phyloP scores from a whole-genome alignment of 1,140 invertebrate genomes.

The Holcopasites calliopsidis region DNA sequence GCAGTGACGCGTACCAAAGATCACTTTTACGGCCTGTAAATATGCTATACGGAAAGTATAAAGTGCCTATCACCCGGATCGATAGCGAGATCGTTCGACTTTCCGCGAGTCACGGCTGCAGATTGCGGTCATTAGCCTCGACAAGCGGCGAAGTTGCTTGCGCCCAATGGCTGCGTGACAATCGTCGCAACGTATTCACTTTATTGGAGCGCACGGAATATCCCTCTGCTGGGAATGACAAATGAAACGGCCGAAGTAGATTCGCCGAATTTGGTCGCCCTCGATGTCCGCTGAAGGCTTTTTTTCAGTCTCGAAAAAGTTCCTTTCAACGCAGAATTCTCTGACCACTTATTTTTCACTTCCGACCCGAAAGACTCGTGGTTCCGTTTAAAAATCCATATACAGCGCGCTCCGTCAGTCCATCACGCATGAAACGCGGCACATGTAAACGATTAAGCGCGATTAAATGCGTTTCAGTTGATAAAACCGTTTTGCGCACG shows the following conservation, averaged over 20 bases:
- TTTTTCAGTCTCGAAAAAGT: not conserved
- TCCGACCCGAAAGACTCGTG: too few relatives aligned
- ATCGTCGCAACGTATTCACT: not conserved
- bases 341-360: too few relatives aligned
- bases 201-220: not conserved
- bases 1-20: constrained; percentile 8
- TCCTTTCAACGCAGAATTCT: not conserved
- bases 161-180: not conserved
- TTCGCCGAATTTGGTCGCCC: not conserved
- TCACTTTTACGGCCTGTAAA: constrained; percentile 36
- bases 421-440: not conserved
- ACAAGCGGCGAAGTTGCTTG: not conserved
- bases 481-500: constrained; percentile 31
- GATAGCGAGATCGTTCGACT: constrained; percentile 11
- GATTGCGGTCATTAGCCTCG: constrained; percentile 1
- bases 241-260: not conserved
- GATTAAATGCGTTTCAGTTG: constrained; percentile 36
- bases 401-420: not conserved
- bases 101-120: not conserved
- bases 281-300: not conserved
- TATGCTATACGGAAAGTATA: constrained; percentile 17
- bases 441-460: constrained; percentile 40
- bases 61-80: constrained; percentile 14
- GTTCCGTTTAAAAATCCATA: too few relatives aligned
- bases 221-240: not conserved